Evolutionary conservation across 2,113 vertebrate species (phyloP), one percentile per base, ranked within the genome.

Genomic region (Charadrius vociferus): DNA sequence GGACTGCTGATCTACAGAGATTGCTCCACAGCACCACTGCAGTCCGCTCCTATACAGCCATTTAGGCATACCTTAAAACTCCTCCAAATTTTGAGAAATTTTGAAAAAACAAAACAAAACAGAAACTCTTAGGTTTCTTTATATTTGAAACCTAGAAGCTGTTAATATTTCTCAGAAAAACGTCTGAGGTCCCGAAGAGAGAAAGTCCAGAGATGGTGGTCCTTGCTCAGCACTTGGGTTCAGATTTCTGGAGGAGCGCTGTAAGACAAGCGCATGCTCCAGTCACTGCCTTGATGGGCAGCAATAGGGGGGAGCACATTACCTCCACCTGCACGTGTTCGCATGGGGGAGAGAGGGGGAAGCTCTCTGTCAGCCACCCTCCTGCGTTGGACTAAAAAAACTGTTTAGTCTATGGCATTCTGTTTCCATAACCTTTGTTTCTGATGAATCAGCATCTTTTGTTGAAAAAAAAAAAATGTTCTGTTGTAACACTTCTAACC

Each of bases 371-470:
- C 43, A 77, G 21, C 8, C 0, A 1, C 34, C 49, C 14, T 77
- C 12, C 41, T 50, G 26, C 0, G 0, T 1, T 45, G 59, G 30
- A 37, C 24, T 39, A 36, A 26, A 66, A 89, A 81, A 87, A 3
- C n/a, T n/a, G 14, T 74, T 93, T 59, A 93, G 45, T 58, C 85
- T 90, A 47, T 0, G 0, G 6, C 23, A 18, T 85, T 95, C 68
- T 87, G 23, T 91, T 93, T 53, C 52, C 37, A 16, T 7, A 17
- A 77, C 37, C 23, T 86, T 88, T 83, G 21, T 36, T 94, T 92
- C 71, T 90, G 45, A 73, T 94, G 88, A 97, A 62, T 94, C 74
- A 90, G 63, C 93, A 78, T 24, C 34, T 73, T 88, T 21, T 70
- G 11, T 27, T 30, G 7, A 4, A 55, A 12, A 34, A 26, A 47